Evolutionary conservation across 2,797 vertebrate genomes (phyloP), one percentile per base, ranked within the genome.

Genomic region (Artibeus jamaicensis): DNA sequence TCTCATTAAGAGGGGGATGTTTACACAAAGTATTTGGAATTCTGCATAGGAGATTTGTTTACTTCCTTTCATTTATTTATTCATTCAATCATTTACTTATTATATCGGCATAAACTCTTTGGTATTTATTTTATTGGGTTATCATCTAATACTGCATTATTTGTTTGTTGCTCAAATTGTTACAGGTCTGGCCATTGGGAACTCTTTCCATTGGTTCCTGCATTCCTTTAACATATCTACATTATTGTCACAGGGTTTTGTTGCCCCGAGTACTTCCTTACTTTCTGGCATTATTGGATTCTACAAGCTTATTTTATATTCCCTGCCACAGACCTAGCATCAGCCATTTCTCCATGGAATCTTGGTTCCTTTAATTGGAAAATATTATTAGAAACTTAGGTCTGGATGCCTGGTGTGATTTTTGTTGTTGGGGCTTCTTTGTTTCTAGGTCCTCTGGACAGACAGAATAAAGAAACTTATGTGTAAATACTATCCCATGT

Each of bases 71-170:
- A 21, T 53, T 92, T 70, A 70, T 53, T 92, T 70, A 70, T 50
- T 14, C 39, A 42, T 83, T 50, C 46, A 55, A 29, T 39, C 21
- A 67, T 65, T 84, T 71, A 21, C 39, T 68, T 44, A 57, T 68
- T 44, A 57, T 74, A 65, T 39, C 14, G 7, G 26, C 42, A 55
- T 39, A 55, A 14, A 67, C 4, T 50, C 79, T 42, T 7, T 29
- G 21, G 42, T 34, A 89, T 85, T 89, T 73, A 46, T 89, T 90
- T 89, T 50, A 81, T 85, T 68, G 91, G 22, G n/a, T 48, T 86
- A 79, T 89, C 59, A 55, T 19, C 68, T 82, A 88, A 32, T 24
- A 67, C 37, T 73, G 18, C 44, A 34, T 73, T 86, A 26, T n/a
- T n/a, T n/a, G n/a, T 70, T 55, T n/a, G 37, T 59, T 57, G 70